Base-by-base conservation (phyloP, 2,888 invertebrate genomes). In the Barypeithes pellucidus region DNA sequence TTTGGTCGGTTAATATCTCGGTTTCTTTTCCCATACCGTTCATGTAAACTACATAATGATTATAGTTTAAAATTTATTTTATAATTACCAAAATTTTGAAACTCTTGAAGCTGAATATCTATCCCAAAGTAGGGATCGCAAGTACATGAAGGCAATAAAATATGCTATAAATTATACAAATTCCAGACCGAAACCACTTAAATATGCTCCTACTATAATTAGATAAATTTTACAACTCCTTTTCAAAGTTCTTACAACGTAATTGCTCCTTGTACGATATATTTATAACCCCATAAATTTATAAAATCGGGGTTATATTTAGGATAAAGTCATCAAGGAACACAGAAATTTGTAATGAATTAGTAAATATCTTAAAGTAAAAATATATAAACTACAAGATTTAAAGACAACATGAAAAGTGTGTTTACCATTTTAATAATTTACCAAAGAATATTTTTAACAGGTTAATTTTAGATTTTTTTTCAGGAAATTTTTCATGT, bases 201-300 rank as follows among this genome's bases (percentile, higher is more conserved):
- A 52, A 52, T 52, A 52, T 57, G 16, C 29, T 57, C 33, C 29
- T 57, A 29, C 33, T 57, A 29, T 29, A 57, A 29, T 29, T 57
- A 57, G 54, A 57, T 57, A 39, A 59, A 59, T 59, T 36, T 59
- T 39, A 36, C 36, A 16, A 39, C 59, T 59, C 36, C 36, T 59
- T 33, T 59, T 59, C 36, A 39, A 39, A 36, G 59, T 59, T 59
- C 36, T 59, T 59, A 12, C 36, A 29, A 39, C 22, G 16, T 36
- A 36, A 59, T 59, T 59, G 59, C 39, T 33, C 7, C 18, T 11
- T n/a, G 9, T 11, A 36, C 18, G 18, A 57, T 39, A 59, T 59
- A 59, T 59, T 59, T 59, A 59, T 36, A 59, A 59, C 59, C 59
- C 36, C 3, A 59, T 59, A 59, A 36, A 59, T 59, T 43, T 43